These are phyloP conservation scores for Operophtera brumata DNA, from an alignment of 2,888 invertebrate genomes.

Conservation along the genomic window DNA sequence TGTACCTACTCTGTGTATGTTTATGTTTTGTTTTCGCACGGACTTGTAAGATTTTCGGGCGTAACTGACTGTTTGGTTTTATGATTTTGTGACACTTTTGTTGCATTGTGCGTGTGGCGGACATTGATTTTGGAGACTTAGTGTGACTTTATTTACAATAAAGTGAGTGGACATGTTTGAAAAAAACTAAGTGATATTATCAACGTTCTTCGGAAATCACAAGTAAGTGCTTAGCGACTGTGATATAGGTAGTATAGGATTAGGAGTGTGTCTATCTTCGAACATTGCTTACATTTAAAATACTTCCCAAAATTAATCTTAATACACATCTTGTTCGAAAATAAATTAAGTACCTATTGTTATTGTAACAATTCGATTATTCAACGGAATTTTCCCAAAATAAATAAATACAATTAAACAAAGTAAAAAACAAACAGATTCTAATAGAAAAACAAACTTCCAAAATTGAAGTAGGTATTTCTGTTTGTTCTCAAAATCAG, in stretches of 20 bases:
- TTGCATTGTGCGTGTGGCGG: slow-evolving; percentile 53
- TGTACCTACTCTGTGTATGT: slow-evolving; percentile 62
- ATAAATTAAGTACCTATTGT: too few relatives aligned
- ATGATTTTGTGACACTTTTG: slow-evolving; percentile 49
- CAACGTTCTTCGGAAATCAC: slow-evolving; percentile 39
- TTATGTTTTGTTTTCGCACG: slow-evolving; percentile 68
- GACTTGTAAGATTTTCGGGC: slow-evolving; percentile 63
- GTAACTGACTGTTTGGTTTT: slow-evolving; percentile 62
- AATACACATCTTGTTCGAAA: slow-evolving; percentile 12
- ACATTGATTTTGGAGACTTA: slow-evolving; percentile 44
- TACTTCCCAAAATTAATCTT: not conserved
- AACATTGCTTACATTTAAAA: not conserved
- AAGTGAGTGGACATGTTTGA: slow-evolving; percentile 52
- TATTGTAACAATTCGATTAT: too few relatives aligned
- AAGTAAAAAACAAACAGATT: not conserved
- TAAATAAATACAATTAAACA: not conserved
- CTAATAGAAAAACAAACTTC: not conserved
- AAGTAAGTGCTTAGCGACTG: slow-evolving; percentile 51
- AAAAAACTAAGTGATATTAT: slow-evolving; percentile 45
- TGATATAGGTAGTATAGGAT: slow-evolving; percentile 1
- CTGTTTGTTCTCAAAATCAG: too few relatives aligned
- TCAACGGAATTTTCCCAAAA: not conserved
- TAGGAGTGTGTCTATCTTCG: slow-evolving; percentile 5
- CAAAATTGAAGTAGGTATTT: too few relatives aligned
- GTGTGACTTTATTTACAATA: slow-evolving; percentile 55